Conservation (phyloP, 2,113 vertebrate species). For the Strix uralensis region DNA sequence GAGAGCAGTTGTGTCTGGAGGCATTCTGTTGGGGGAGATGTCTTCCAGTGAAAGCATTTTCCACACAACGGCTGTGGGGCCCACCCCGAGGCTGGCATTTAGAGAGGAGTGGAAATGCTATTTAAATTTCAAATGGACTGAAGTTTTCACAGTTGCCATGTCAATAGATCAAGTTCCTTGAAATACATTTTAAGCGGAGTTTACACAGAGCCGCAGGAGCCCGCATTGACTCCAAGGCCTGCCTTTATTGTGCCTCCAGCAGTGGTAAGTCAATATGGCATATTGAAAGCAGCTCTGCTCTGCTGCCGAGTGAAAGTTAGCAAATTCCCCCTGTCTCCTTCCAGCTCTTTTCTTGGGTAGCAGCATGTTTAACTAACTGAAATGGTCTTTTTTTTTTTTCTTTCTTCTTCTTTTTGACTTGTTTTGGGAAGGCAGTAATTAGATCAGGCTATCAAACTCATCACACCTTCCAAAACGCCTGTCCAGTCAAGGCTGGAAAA, state of each 20-base stretch:
- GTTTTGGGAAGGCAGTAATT: background rate
- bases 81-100: constrained; percentile 45
- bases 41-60: constrained; percentile 62
- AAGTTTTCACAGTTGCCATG: constrained; percentile 64
- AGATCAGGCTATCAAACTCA: background rate
- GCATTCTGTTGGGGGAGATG: constrained; percentile 67
- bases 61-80: constrained; percentile 34
- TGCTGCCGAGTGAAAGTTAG: constrained; percentile 37
- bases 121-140: constrained; percentile 73
- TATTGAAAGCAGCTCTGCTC: constrained; percentile 49
- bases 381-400: background rate
- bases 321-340: constrained; percentile 38
- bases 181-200: constrained; percentile 66
- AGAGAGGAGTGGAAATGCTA: constrained; percentile 56
- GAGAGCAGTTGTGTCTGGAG: constrained; percentile 67
- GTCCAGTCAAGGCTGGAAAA: background rate
- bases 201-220: constrained; percentile 66
- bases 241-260: constrained; percentile 58
- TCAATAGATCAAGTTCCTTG: constrained; percentile 69
- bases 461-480: background rate
- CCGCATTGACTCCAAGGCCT: constrained; percentile 38
- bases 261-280: constrained; percentile 52
- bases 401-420: background rate
- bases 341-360: constrained; percentile 3
- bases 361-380: constrained; percentile 19